phyloP scores from a whole-genome alignment of 2,113 vertebrate genomes.

The Brachionichthys hirsutus region DNA sequence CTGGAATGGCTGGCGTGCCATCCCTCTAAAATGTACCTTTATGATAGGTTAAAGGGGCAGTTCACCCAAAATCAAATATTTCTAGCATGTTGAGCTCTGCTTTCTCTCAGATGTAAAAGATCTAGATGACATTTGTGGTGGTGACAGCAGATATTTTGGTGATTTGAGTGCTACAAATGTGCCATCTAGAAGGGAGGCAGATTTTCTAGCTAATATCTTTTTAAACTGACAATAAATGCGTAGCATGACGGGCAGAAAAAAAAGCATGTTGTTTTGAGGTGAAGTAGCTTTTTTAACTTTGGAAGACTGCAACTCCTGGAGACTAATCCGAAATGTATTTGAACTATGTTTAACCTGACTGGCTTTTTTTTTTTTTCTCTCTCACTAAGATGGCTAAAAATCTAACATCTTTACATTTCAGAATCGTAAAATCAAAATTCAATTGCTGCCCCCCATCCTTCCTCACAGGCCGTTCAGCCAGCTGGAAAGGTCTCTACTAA shows the following conservation, averaged over 20 bases:
- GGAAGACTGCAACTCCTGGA: constrained; percentile 4
- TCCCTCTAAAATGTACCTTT: constrained; percentile 3
- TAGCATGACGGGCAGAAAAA: too few relatives aligned
- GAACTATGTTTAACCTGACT: constrained; percentile 6
- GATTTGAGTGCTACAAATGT: too few relatives aligned
- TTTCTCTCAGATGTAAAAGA: too few relatives aligned
- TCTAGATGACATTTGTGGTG: too few relatives aligned
- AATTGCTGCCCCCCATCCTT: neutral
- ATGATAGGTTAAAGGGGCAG: constrained; percentile 8
- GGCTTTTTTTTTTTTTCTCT: constrained; percentile 23
- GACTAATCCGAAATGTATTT: constrained; percentile 22
- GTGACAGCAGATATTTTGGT: too few relatives aligned
- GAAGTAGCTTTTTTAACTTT: neutral
- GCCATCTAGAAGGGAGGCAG: too few relatives aligned
- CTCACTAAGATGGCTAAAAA: constrained; percentile 27
- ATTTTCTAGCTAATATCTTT: too few relatives aligned
- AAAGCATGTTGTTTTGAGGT: too few relatives aligned
- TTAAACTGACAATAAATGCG: too few relatives aligned
- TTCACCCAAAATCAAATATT: too few relatives aligned
- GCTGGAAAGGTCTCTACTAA: constrained; percentile 86
- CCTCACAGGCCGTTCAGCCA: constrained; percentile 80
- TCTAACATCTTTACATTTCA: neutral
- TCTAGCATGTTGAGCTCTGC: too few relatives aligned
- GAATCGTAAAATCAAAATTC: neutral
- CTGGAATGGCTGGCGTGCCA: constrained; percentile 35